These are phyloP conservation scores for Ichneumon xanthorius DNA, from an alignment of 2,888 invertebrate species.

Conservation along the genomic window DNA sequence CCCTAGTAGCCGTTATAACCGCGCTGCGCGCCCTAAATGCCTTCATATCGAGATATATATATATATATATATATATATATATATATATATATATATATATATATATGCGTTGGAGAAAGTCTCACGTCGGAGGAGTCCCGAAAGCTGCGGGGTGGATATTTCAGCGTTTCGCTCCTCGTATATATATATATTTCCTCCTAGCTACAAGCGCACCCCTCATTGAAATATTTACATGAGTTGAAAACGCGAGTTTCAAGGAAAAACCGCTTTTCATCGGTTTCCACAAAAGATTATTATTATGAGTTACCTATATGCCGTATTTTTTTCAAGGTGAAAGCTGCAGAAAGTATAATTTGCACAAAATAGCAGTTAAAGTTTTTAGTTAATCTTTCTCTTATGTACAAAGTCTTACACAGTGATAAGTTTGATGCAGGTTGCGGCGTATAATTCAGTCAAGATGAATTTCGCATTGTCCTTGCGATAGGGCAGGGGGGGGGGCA, in stretches of 20 bases:
- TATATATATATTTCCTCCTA: constrained; percentile 17
- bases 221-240: not conserved
- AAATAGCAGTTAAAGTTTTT: not conserved
- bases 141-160: constrained; percentile 54
- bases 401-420: not conserved
- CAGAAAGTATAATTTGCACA: not conserved
- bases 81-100: not conserved
- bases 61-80: not conserved
- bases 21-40: constrained; percentile 36
- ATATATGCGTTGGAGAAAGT: constrained; percentile 37
- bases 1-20: constrained; percentile 63
- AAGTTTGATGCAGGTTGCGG: not conserved
- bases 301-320: not conserved
- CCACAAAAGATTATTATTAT: not conserved
- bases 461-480: constrained; percentile 53
- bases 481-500: not conserved
- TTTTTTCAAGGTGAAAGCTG: not conserved
- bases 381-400: not conserved
- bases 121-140: constrained; percentile 28
- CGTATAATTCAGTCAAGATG: constrained; percentile 53
- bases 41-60: not conserved
- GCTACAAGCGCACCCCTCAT: not conserved
- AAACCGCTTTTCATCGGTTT: not conserved
- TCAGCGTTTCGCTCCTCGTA: not conserved
- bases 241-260: not conserved